Evolutionary conservation across 2,888 invertebrate genomes (phyloP).

Genomic region (Elaeidobius kamerunicus): DNA sequence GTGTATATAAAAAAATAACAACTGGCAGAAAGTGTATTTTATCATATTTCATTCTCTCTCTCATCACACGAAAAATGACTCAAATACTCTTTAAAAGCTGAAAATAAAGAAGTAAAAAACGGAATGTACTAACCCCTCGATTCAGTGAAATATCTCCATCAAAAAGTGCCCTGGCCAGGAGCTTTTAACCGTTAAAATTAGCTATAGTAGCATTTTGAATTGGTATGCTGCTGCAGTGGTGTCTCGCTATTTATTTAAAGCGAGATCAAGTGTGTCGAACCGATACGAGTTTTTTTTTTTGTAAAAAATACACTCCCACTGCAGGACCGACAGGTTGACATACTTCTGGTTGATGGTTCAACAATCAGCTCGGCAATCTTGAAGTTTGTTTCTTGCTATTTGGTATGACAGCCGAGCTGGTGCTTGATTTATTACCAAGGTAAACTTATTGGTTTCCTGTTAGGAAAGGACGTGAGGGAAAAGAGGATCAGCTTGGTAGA

Average conservation of each 20-base stretch:
- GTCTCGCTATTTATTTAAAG: constrained; percentile 24
- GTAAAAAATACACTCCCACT: constrained; percentile 34
- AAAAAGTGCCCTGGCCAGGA: constrained; percentile 29
- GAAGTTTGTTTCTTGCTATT: not conserved
- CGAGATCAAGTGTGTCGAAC: not conserved
- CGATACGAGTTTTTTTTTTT: not conserved
- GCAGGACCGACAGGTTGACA: constrained; percentile 47
- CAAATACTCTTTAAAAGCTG: not conserved
- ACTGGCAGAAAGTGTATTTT: no score
- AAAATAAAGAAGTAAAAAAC: not conserved
- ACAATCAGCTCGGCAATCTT: constrained; percentile 22
- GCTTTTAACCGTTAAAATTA: constrained; percentile 20
- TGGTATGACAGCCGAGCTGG: constrained; percentile 24
- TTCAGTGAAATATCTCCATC: constrained; percentile 18
- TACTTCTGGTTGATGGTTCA: constrained; percentile 32
- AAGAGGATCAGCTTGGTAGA: not conserved
- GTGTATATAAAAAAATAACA: no score
- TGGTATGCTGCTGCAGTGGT: constrained; percentile 43
- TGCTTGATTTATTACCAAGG: not conserved
- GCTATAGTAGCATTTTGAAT: constrained; percentile 41
- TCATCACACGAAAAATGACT: not conserved
- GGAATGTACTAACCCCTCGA: constrained; percentile 24
- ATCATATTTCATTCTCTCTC: no score
- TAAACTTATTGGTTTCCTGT: not conserved
- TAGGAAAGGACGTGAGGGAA: not conserved